Base-by-base conservation (phyloP, 2,113 vertebrate species). In the Heterotis niloticus region DNA sequence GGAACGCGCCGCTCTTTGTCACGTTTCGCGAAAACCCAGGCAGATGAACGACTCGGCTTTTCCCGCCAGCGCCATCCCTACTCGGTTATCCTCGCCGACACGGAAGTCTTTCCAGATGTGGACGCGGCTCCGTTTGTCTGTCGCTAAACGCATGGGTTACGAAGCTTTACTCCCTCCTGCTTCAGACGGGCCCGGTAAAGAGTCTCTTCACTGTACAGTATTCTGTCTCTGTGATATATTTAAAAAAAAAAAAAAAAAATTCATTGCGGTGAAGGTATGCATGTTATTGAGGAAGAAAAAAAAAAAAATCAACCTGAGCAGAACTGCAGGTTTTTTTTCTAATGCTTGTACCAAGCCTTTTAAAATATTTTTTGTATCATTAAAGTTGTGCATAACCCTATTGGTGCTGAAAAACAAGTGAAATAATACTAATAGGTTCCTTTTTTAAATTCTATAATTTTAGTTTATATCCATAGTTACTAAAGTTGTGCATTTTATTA, bases 351-450 rank as follows among this genome's bases (percentile, higher is more conserved):
- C 24, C 64, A 78, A 34, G 77, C 62, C 29, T 76, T 65, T 65
- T 64, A 64, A 65, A 65, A 65, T 51, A 26, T 69, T 77, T 67
- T 78, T 57, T 28, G 13, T 69, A 67, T 65, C n/a, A 28, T 78
- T 54, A 52, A 77, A 67, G 76, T 69, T 78, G 64, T 78, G 23
- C 56, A 78, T 69, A 68, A 78, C 51, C 64, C 44, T 51, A 69
- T 51, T 78, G 77, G 77, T 78, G 77, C 77, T 78, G 56, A 69
- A 65, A 65, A 68, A 17, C 68, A 18, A 64, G 62, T 75, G 74
- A 62, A 34, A 75, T n/a, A 62, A 75, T 75, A 75, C 71, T 74
- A 11, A 66, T 66, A 57, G 56, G 72, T 64, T 75, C 62, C 59
- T 76, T 76, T 76, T 10, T 52, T 26, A 54, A 44, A n/a, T 44